Base-by-base conservation (phyloP, 2,113 vertebrate genomes). In the Paedocypris sp. region DNA sequence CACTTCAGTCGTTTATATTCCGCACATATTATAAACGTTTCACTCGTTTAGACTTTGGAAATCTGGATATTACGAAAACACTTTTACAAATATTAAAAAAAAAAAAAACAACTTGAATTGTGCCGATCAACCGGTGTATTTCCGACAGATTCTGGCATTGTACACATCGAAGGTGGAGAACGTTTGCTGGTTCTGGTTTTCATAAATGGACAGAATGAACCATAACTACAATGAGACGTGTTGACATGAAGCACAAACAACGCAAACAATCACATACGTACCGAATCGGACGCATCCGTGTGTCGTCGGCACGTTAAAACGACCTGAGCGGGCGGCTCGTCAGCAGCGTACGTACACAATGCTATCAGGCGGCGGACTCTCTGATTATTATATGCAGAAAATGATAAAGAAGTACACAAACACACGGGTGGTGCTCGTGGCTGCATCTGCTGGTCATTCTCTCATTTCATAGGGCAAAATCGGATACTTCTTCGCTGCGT, bases 391-490 rank as follows among this genome's bases (percentile, higher is more conserved):
- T 54, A 7, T 33, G 26, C 10, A 33, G 28, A 35, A 26, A 39
- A 41, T 41, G 2, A 41, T 54, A 54, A 54, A 54, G 22, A 54
- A 54, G 8, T 54, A 6, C 41, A 54, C 23, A n/a, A 38, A 26
- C 13, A 11, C 19, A 39, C 13, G 51, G 35, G 35, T 54, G 51
- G 35, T 32, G 53, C 38, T 57, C 26, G 26, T 56, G 52, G 15
- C 7, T 64, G 62, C 36, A 38, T 20, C 54, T 42, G 41, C 28
- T 45, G 28, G 28, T 63, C 25, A 52, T 51, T 13, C 48, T 63
- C 50, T 63, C 38, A 53, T 52, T 57, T 43, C 53, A 57, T 57
- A 42, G 53, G 53, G 43, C 53, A 57, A 57, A 29, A 57, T 43
- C 53, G 11, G 16, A 22, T 22, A 19, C 12, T 57, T 6, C 53